phyloP scores from a whole-genome alignment of 1,140 invertebrate genomes.

The Drosophila persimilis region DNA sequence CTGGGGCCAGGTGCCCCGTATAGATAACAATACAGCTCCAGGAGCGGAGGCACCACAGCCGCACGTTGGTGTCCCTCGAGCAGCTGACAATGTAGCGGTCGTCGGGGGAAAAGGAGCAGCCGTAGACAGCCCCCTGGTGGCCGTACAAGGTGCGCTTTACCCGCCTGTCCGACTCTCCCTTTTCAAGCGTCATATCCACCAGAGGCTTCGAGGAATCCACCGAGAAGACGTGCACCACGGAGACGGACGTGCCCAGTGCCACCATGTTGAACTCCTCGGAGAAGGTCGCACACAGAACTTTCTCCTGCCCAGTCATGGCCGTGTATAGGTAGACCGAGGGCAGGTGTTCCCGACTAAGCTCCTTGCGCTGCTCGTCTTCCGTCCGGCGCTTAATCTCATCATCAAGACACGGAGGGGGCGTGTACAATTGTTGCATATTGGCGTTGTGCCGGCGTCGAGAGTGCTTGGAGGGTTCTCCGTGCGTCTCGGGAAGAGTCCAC shows the following conservation, averaged over 20 bases:
- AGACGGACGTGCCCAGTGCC: constrained; percentile 23
- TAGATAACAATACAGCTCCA: constrained; percentile 49
- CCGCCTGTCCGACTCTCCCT: neutral
- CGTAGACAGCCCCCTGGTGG: constrained; percentile 37
- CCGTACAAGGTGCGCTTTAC: constrained; percentile 26
- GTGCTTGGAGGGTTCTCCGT: neutral
- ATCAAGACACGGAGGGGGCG: constrained; percentile 16
- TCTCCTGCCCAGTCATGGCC: constrained; percentile 6
- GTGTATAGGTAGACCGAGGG: constrained; percentile 44
- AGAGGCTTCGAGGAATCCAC: constrained; percentile 22
- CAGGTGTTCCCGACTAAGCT: constrained; percentile 8
- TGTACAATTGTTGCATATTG: constrained; percentile 16
- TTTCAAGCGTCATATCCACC: neutral
- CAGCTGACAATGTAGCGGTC: constrained; percentile 37
- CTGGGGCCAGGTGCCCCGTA: constrained; percentile 22
- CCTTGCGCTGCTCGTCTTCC: constrained; percentile 22
- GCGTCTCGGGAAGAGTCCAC: neutral
- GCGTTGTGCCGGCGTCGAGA: too few relatives aligned
- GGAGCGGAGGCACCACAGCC: constrained; percentile 40
- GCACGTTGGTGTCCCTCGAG: constrained; percentile 32
- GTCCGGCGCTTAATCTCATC: constrained; percentile 20
- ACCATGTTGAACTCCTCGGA: constrained; percentile 29
- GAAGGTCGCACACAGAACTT: constrained; percentile 31
- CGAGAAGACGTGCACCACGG: constrained; percentile 25
- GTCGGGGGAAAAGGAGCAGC: constrained; percentile 32